These are phyloP conservation scores for Oreamnos americanus DNA, from an alignment of 2,113 vertebrate species.

Conservation along the genomic window DNA sequence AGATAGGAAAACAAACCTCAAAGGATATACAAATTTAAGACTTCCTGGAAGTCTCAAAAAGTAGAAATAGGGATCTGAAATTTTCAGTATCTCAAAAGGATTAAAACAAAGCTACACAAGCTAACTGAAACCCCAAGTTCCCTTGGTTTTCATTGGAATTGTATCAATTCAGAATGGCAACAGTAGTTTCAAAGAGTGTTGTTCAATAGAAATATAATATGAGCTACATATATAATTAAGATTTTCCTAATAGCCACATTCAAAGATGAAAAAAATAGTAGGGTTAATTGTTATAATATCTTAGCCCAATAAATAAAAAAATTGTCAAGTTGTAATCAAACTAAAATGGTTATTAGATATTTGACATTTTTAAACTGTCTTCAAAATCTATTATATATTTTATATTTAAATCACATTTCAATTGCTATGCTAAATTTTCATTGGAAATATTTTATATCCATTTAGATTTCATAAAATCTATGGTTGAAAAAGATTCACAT, in stretches of 20 bases:
- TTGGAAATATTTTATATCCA: neutral
- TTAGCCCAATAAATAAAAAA: neutral
- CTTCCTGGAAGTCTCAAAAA: neutral
- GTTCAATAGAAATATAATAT: neutral
- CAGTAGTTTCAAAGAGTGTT: neutral
- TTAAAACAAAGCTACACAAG: neutral
- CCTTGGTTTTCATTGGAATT: neutral
- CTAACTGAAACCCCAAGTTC: neutral
- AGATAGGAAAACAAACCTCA: neutral
- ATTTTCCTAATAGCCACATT: neutral
- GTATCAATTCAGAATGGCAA: neutral
- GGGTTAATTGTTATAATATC: neutral
- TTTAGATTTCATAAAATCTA: slow-evolving; percentile 12
- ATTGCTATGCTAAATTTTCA: slow-evolving; percentile 21
- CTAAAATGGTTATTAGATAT: neutral
- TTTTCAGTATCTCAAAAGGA: slow-evolving; percentile 3
- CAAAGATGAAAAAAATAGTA: slow-evolving; percentile 18
- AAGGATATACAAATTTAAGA: neutral
- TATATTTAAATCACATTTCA: neutral
- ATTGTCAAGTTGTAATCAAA: neutral
- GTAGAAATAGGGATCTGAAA: neutral
- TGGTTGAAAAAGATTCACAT: neutral
- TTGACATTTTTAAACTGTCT: neutral
- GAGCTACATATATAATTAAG: neutral
- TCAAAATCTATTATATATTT: neutral